Conservation (phyloP, 92 coral and sea anemone genomes). For the Parazoanthus swiftii region DNA sequence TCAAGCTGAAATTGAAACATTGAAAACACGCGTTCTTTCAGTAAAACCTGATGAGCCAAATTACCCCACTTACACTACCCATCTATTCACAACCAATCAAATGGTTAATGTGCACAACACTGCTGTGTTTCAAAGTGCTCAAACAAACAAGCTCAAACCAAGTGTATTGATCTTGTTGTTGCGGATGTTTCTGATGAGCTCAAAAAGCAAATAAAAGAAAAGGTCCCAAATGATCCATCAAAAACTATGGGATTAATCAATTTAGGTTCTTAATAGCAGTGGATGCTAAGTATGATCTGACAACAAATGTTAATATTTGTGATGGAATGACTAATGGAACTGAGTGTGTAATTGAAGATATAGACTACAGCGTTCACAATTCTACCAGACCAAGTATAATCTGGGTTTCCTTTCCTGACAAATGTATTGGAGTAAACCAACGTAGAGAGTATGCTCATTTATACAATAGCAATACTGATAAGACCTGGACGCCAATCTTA, state of each 20-base stretch:
- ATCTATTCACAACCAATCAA: constrained; percentile 30
- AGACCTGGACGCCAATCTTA: constrained; percentile 24
- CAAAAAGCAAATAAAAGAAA: constrained; percentile 50
- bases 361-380: constrained; percentile 13
- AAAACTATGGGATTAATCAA: constrained; percentile 58
- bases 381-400: not conserved
- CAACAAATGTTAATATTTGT: constrained; percentile 51
- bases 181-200: constrained; percentile 44
- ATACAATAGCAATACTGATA: not conserved
- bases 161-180: constrained; percentile 32
- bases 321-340: constrained; percentile 77
- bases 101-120: constrained; percentile 22
- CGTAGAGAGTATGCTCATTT: not conserved
- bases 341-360: constrained; percentile 51
- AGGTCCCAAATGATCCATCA: constrained; percentile 54
- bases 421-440: not conserved
- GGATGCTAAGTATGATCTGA: constrained; percentile 60
- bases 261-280: constrained; percentile 38
- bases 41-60: constrained; percentile 5
- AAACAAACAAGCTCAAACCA: constrained; percentile 33
- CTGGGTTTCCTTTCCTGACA: constrained; percentile 12
- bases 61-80: constrained; percentile 2
- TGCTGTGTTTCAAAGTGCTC: not conserved
- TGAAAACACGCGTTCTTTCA: not conserved
- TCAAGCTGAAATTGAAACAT: constrained; percentile 14